Percentiles rank a stretch among this genome's conserved stretches.
Evolutionary conservation across 2,888 invertebrate species (phyloP).

Genomic region (Eupithecia subfuscata): DNA sequence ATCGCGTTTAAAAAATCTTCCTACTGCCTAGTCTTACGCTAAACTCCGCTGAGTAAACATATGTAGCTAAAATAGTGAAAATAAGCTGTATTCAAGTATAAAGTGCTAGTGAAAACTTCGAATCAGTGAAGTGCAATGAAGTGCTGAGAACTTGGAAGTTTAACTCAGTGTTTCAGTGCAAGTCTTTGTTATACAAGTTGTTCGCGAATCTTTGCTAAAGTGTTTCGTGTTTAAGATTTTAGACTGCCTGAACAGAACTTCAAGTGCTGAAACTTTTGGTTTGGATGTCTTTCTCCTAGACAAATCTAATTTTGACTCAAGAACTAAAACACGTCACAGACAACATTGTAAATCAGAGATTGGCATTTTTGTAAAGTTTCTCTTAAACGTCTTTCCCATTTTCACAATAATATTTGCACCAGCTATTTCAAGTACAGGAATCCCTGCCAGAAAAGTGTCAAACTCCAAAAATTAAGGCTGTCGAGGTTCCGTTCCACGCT

Average conservation of each 20-base stretch:
- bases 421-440: background rate
- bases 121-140: slow-evolving; percentile 2
- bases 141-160: background rate
- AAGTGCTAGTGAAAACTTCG: background rate
- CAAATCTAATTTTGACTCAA: background rate
- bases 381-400: too few species aligned
- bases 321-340: background rate
- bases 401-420: background rate
- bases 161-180: background rate
- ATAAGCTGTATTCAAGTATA: background rate
- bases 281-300: background rate
- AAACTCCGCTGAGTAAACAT: slow-evolving; percentile 2
- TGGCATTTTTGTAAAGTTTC: background rate
- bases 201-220: background rate
- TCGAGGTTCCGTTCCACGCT: background rate
- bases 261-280: background rate
- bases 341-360: background rate
- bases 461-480: background rate
- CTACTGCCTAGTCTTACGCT: background rate
- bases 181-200: background rate
- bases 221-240: background rate
- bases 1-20: background rate
- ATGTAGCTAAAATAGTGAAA: background rate
- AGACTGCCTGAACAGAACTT: background rate
- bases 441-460: background rate